Base-by-base conservation (phyloP, 2,113 vertebrate genomes). In the Jacana jacana region DNA sequence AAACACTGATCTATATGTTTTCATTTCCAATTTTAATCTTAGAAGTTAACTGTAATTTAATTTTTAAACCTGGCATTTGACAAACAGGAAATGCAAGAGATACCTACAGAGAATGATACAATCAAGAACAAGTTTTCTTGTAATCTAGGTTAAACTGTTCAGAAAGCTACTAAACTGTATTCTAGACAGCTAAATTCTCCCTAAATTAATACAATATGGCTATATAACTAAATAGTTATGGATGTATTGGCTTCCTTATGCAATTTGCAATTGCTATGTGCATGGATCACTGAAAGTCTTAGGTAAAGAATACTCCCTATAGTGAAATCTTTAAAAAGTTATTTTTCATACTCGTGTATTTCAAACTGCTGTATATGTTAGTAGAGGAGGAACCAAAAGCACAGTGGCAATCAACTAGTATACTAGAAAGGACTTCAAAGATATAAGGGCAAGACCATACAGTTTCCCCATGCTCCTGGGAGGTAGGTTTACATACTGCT, bases 1-100 rank as follows among this genome's bases (percentile, higher is more conserved):
- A 91, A 92, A 88, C 93, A 94, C 77, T 2, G 1, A 52, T 78
- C 90, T 91, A 13, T 37, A 61, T 16, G 61, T 88, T 95, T 96
- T 57, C 73, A 79, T 81, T 76, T 68, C 82, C 77, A 78, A 22
- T 90, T 69, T 88, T 88, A 40, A 85, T 60, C 17, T 6, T 9
- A 52, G 10, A 79, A 61, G 35, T 90, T 81, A 88, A 88, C 18
- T 4, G 24, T 2, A 7, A 39, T 25, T 93, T 93, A 58, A 81
- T 68, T 78, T 75, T 71, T 77, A 46, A 65, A 46, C 30, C 17
- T 39, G 39, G 46, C 44, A 46, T 75, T 78, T 71, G 60, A 31
- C 31, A 42, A 69, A 66, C 24, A 76, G 88, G 77, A 90, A 89
- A 87, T 17, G 17, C 37, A 49, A 71, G 70, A n/a, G 14, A 19